phyloP scores from a whole-genome alignment of 2,888 invertebrate species.

The Frankliniella intonsa region DNA sequence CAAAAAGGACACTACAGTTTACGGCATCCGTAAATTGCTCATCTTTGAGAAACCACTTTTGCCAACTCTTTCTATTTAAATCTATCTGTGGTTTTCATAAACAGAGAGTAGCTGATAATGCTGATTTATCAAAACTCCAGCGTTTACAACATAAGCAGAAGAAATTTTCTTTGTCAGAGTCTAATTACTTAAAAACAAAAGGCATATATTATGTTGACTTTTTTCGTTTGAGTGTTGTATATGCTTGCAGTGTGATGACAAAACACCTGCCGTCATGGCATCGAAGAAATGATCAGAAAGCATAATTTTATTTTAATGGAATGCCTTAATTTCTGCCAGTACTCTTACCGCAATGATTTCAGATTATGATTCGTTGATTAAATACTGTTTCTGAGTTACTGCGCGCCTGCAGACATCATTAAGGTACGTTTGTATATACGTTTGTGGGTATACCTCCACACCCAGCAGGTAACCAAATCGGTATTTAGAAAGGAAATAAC shows the following conservation, averaged over 20 bases:
- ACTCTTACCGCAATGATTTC: background rate
- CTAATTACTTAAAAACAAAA: no score
- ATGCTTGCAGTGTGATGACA: background rate
- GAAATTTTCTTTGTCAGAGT: no score
- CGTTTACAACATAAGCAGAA: no score
- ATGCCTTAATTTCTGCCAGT: background rate
- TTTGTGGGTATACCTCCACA: background rate
- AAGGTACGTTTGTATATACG: background rate
- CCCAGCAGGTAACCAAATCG: background rate
- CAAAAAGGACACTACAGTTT: no score
- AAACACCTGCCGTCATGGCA: constrained; percentile 25
- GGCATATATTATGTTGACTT: no score
- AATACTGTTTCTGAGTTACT: background rate
- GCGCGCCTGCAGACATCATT: background rate
- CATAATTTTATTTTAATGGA: background rate
- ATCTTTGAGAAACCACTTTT: no score
- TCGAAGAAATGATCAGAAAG: background rate
- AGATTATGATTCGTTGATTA: background rate
- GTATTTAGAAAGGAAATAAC: background rate
- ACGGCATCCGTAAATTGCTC: no score
- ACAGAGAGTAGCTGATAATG: no score
- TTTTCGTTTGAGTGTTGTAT: no score
- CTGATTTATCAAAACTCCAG: no score
- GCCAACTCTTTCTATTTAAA: no score
- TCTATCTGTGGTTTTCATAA: no score